Evolutionary conservation across 2,113 vertebrate genomes (phyloP).

Genomic region (Zosterops pallidus): DNA sequence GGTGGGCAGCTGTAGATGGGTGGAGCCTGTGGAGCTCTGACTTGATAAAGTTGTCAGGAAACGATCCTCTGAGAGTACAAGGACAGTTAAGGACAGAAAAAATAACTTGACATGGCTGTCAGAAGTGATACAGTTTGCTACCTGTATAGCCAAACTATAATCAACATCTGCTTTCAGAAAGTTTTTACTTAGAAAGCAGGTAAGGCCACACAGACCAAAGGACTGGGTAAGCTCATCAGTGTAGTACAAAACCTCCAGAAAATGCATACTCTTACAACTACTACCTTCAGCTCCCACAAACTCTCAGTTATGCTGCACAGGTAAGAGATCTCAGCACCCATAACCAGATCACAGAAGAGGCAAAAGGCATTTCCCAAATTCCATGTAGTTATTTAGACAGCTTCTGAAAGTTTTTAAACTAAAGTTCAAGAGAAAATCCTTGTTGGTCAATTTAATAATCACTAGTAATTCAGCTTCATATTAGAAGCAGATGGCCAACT

Average conservation of each 20-base stretch:
- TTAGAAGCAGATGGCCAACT: background rate
- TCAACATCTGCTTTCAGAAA: background rate
- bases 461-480: background rate
- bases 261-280: accelerated
- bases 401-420: background rate
- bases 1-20: slow-evolving; percentile 83
- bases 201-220: background rate
- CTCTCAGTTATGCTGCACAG: background rate
- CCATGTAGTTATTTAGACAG: background rate
- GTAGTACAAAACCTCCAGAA: background rate
- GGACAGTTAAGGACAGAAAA: background rate
- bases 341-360: background rate
- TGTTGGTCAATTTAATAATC: background rate
- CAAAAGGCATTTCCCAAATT: background rate
- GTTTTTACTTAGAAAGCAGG: background rate
- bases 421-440: background rate
- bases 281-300: background rate
- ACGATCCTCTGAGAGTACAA: slow-evolving; percentile 84
- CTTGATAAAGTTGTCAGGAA: slow-evolving; percentile 82
- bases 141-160: background rate
- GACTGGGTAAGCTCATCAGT: background rate
- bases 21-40: slow-evolving; percentile 79
- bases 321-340: background rate
- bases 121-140: background rate
- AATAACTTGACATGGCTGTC: background rate